Percentiles rank a stretch among this genome's conserved stretches.
phyloP scores from a whole-genome alignment of 2,888 invertebrate genomes.

The Macrophya alboannulata region DNA sequence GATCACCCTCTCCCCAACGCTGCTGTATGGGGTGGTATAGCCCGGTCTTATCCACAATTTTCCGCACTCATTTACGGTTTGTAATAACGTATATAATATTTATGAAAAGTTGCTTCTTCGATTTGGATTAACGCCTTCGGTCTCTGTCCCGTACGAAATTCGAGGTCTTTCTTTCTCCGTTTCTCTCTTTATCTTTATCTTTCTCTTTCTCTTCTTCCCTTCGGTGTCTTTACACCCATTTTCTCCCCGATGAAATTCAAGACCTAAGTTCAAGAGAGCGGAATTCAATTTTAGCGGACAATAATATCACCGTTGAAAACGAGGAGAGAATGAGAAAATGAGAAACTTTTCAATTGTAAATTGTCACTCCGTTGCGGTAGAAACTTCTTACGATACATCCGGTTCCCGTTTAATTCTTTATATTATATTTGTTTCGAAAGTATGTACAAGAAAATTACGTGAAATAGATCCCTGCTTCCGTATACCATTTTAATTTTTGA shows the following conservation, averaged over 20 bases:
- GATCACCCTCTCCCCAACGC: constrained; percentile 60
- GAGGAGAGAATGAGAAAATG: not conserved
- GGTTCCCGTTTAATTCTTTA: not conserved
- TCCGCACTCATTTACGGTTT: constrained; percentile 29
- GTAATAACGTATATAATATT: constrained; percentile 43
- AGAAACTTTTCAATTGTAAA: constrained; percentile 47
- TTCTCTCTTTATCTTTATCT: not conserved
- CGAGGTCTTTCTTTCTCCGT: not conserved
- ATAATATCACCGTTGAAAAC: constrained; percentile 36
- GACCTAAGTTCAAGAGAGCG: not conserved
- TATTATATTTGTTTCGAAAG: constrained; percentile 1
- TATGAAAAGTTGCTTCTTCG: constrained; percentile 36
- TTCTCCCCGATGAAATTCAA: constrained; percentile 6
- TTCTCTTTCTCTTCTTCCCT: not conserved
- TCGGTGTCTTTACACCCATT: not conserved
- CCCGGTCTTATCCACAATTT: constrained; percentile 26
- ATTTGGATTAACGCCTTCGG: constrained; percentile 15
- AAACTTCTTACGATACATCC: not conserved
- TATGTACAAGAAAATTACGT: not conserved
- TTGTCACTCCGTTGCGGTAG: constrained; percentile 13
- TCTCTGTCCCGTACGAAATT: not conserved
- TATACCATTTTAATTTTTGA: not conserved
- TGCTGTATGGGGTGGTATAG: not conserved
- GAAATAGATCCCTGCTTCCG: not conserved
- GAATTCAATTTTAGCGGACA: constrained; percentile 42